Base-by-base conservation (phyloP, 1,140 invertebrate genomes). In the Zaprionus lachaisei region DNA sequence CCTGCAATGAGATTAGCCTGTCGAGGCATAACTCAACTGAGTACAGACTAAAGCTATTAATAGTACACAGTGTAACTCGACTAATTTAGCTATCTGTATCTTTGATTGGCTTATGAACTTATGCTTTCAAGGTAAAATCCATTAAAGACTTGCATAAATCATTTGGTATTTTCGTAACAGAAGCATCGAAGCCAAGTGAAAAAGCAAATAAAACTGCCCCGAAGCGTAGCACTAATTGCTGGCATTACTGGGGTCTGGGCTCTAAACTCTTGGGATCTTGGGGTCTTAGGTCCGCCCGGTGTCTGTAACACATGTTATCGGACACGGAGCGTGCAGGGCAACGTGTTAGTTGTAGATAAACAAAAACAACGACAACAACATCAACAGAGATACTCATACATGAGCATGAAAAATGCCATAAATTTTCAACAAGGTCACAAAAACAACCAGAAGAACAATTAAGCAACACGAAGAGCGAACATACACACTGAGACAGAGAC, bases 361-460 rank as follows among this genome's bases (percentile, higher is more conserved):
- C 74, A 86, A 71, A 55, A 74, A 74, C 26, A 41, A 70, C 51
- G 56, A 51, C 31, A 37, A 63, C 26, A 63, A n/a, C 62, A 31
- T 7, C 0, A 31, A 31, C 31, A 51, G 51, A 38, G 66, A 69
- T 62, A 26, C 24, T 26, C 24, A 4, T 26, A 55, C 49, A 56
- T 75, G 67, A 34, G 72, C 65, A 69, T 72, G 58, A 62, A 77
- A 77, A 89, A 75, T 76, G 60, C 72, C 81, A 90, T 90, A 89
- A 89, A 90, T 89, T 90, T 84, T 84, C n/a, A 65, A 84, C 81
- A 89, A 89, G 84, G 84, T 89, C 84, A 90, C 78, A 66, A 72
- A 38, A 82, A 57, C 60, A 77, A 79, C 67, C 44, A 77, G 58
- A 81, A 78, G 65, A 84, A 64, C 81, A 84, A 87, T 87, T 87